Conservation (phyloP, 2,797 vertebrate species). For the Typhlichthys subterraneus region DNA sequence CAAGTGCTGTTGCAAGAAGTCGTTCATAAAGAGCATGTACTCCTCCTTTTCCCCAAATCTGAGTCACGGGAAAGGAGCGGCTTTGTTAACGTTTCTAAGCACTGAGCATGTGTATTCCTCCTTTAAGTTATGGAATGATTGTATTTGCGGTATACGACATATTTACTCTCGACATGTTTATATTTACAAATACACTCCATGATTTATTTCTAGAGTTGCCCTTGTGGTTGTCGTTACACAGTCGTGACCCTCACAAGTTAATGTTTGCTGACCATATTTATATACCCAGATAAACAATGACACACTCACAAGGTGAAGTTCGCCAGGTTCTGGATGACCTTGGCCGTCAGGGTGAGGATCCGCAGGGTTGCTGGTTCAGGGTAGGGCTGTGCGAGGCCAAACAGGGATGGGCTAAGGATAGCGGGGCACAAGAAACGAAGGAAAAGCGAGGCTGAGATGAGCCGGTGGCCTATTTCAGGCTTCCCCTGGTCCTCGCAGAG, state of each 20-base stretch:
- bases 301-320: conserved; percentile 88
- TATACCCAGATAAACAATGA: not conserved
- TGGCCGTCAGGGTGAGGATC: conserved; percentile 90
- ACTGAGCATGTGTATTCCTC: not conserved
- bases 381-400: conserved; percentile 87
- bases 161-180: too few species aligned
- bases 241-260: too few species aligned
- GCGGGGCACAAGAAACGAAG: conserved; percentile 93
- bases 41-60: conserved; percentile 97
- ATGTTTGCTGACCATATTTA: too few species aligned
- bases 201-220: too few species aligned
- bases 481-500: conserved; percentile 79
- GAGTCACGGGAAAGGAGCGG: conserved; percentile 4
- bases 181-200: too few species aligned
- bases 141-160: too few species aligned
- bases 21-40: conserved; percentile 97
- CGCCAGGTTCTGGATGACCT: conserved; percentile 95
- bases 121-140: not conserved
- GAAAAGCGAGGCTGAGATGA: conserved; percentile 95
- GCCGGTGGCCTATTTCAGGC: conserved; percentile 82
- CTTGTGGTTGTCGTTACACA: too few species aligned
- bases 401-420: conserved; percentile 92
- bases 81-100: not conserved
- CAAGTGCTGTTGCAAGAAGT: conserved; percentile 87
- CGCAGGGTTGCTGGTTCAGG: conserved; percentile 85